Conservation (phyloP, 2,888 invertebrate genomes). For the Cheilosia soror region DNA sequence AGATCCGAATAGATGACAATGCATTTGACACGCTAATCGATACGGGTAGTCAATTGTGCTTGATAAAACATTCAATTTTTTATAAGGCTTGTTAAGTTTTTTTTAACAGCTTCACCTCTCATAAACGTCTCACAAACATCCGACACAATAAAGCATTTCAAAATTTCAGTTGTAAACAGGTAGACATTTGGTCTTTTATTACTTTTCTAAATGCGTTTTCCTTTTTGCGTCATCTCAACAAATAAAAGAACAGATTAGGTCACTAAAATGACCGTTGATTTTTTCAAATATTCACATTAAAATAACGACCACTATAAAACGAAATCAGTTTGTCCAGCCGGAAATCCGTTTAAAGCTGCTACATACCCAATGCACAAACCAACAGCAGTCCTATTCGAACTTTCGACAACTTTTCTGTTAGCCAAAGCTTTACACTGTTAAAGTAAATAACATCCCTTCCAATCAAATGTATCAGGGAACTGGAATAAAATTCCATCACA, state of each 20-base stretch:
- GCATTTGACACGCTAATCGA: slow-evolving; percentile 5
- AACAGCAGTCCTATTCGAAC: slow-evolving; percentile 1
- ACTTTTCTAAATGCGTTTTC: too few species aligned
- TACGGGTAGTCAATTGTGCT: slow-evolving; percentile 32
- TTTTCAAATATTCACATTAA: not conserved
- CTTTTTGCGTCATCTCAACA: too few species aligned
- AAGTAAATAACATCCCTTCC: slow-evolving; percentile 47
- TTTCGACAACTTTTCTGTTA: slow-evolving; percentile 38
- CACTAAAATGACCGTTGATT: too few species aligned
- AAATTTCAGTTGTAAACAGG: too few species aligned
- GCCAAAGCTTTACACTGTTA: slow-evolving; percentile 37
- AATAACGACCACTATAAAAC: not conserved
- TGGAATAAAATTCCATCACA: slow-evolving; percentile 64
- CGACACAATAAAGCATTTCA: too few species aligned
- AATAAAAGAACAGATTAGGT: too few species aligned
- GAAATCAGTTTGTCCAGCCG: not conserved
- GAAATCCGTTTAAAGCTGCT: not conserved
- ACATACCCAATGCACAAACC: slow-evolving; percentile 39
- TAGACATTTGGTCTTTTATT: too few species aligned
- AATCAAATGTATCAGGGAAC: slow-evolving; percentile 25
- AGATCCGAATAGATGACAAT: slow-evolving; percentile 1
- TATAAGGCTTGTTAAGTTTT: too few species aligned
- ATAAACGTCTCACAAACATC: too few species aligned
- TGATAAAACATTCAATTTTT: slow-evolving; percentile 19
- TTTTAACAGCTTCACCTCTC: too few species aligned